Evolutionary conservation across 2,797 vertebrate genomes (phyloP).

Genomic region (Sternotherus odoratus): DNA sequence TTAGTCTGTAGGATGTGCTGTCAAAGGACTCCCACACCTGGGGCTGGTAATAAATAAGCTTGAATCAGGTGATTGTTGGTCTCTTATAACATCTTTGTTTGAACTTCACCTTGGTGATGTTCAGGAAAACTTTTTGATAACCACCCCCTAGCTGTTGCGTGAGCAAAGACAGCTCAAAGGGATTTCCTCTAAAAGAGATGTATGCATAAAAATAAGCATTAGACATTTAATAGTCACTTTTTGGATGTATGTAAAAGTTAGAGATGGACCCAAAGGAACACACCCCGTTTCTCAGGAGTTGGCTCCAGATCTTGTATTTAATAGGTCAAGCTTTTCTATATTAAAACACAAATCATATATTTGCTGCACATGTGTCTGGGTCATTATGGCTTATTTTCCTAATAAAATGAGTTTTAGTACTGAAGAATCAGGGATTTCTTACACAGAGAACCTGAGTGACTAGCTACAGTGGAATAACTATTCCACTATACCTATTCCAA

Average conservation of each 20-base stretch:
- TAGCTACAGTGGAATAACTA: too few species aligned
- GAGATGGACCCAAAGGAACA: background rate
- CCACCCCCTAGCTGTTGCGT: background rate
- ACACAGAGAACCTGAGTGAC: rapidly evolving
- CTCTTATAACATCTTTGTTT: background rate
- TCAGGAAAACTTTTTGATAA: conserved; percentile 7
- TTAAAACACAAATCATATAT: background rate
- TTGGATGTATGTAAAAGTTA: background rate
- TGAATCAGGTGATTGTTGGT: background rate
- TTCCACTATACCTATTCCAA: background rate
- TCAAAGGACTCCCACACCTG: conserved; percentile 47
- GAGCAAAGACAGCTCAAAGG: background rate
- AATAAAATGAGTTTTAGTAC: background rate
- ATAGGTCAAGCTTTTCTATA: background rate
- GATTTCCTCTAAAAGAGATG: background rate
- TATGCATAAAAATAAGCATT: background rate
- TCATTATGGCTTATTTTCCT: background rate
- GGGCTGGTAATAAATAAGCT: conserved; percentile 30
- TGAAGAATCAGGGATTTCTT: background rate
- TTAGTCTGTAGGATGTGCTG: conserved; percentile 41
- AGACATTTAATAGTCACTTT: background rate
- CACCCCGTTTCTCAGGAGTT: background rate
- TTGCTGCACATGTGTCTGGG: rapidly evolving
- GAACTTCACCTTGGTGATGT: conserved; percentile 8
- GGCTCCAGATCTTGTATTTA: background rate